These are phyloP conservation scores for Myotis yumanensis DNA, from an alignment of 2,113 vertebrate species.

Conservation along the genomic window DNA sequence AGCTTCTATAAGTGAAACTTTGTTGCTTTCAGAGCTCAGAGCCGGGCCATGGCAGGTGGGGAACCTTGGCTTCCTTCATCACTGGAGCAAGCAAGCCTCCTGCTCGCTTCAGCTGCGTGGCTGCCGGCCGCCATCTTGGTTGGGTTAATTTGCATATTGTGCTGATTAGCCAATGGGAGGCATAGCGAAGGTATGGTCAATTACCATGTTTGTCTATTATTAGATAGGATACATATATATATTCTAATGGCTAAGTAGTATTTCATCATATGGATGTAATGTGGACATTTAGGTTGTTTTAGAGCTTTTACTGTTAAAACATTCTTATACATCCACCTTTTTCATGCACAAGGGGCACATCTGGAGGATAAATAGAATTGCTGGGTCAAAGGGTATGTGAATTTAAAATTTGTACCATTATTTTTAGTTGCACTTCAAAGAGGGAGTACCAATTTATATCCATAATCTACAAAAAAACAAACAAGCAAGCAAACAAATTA, in stretches of 20 bases:
- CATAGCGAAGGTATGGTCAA: too few species aligned
- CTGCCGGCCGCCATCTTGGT: too few species aligned
- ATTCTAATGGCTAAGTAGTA: background rate
- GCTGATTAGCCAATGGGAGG: too few species aligned
- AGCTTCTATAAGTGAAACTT: too few species aligned
- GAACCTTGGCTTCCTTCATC: too few species aligned
- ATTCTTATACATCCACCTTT: background rate
- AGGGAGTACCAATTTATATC: background rate
- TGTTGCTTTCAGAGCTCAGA: too few species aligned
- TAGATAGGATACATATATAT: background rate
- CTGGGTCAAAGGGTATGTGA: background rate
- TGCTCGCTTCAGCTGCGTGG: too few species aligned
- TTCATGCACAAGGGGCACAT: background rate
- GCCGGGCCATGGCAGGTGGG: too few species aligned
- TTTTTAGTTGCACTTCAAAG: constrained; percentile 24
- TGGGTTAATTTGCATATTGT: too few species aligned
- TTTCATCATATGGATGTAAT: background rate
- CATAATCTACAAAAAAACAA: background rate
- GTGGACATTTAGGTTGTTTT: background rate
- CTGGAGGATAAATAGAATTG: background rate
- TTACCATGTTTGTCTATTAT: too few species aligned
- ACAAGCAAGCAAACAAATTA: background rate
- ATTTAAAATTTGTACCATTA: constrained; percentile 27
- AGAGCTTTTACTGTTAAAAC: background rate
- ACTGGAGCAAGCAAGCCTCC: too few species aligned